A percentile compares a stretch with the other conserved stretches of the same genome.
Evolutionary conservation across 1,140 invertebrate species (phyloP).

Genomic region (Cylas formicarius): DNA sequence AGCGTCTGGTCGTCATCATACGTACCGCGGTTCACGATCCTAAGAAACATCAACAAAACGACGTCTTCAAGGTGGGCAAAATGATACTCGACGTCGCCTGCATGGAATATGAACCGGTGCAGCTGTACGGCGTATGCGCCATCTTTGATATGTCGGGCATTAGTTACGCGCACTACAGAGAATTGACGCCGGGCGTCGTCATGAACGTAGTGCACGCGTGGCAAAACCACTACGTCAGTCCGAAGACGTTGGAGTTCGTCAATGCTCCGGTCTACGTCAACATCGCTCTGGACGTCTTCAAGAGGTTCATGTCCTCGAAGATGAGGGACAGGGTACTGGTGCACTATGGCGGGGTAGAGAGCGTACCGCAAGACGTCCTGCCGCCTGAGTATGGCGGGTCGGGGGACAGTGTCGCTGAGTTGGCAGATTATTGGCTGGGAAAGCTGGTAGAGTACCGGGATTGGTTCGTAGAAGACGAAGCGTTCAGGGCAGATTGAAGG

Average conservation of each 20-base stretch:
- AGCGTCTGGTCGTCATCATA: slow-evolving; percentile 48
- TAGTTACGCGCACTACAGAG: slow-evolving; percentile 51
- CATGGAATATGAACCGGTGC: slow-evolving; percentile 44
- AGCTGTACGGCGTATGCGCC: slow-evolving; percentile 50
- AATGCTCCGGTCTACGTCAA: slow-evolving; percentile 62
- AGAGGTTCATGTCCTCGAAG: slow-evolving; percentile 63
- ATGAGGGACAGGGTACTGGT: slow-evolving; percentile 50
- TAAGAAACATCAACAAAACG: slow-evolving; percentile 44
- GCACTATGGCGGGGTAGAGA: slow-evolving; percentile 40
- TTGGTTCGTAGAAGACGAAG: slow-evolving; percentile 51
- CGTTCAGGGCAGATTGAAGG: slow-evolving; percentile 43
- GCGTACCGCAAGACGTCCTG: slow-evolving; percentile 43
- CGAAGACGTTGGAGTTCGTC: slow-evolving; percentile 60
- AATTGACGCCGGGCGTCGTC: slow-evolving; percentile 51
- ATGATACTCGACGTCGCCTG: slow-evolving; percentile 51
- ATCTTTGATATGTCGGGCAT: slow-evolving; percentile 54
- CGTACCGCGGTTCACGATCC: slow-evolving; percentile 52
- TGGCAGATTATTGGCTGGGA: slow-evolving; percentile 51
- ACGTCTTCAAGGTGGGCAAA: slow-evolving; percentile 51
- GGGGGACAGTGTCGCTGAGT: slow-evolving; percentile 44
- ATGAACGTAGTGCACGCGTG: slow-evolving; percentile 53
- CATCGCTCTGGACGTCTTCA: slow-evolving; percentile 58
- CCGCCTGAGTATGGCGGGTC: slow-evolving; percentile 53
- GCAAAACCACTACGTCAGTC: slow-evolving; percentile 64
- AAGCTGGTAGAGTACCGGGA: slow-evolving; percentile 42